Conservation (phyloP, 1,140 invertebrate species). For the Drosophila orosa region DNA sequence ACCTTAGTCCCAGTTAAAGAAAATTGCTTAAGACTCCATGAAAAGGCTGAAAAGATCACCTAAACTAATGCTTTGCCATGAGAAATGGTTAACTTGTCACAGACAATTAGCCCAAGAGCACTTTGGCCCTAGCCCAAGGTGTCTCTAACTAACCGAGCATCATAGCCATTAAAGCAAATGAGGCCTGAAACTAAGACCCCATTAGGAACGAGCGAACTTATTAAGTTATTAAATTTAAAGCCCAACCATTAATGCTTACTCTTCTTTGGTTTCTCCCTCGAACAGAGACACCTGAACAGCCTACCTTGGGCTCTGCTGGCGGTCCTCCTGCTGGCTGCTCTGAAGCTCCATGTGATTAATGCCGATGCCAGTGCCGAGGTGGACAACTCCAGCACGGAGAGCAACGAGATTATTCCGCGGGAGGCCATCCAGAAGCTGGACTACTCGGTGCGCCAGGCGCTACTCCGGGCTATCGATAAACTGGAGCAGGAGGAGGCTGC, state of each 20-base stretch:
- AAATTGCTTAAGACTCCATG: conserved; percentile 2
- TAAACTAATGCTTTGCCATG: conserved; percentile 4
- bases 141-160: conserved; percentile 33
- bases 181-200: conserved; percentile 52
- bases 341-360: conserved; percentile 56
- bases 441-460: conserved; percentile 88
- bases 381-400: conserved; percentile 83
- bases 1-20: background rate
- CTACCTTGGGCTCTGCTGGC: conserved; percentile 65
- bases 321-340: conserved; percentile 54
- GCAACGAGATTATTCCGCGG: conserved; percentile 84
- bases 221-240: conserved; percentile 60
- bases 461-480: conserved; percentile 89
- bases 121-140: conserved; percentile 18
- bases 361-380: conserved; percentile 58
- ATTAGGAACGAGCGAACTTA: conserved; percentile 33
- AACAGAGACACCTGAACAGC: conserved; percentile 65
- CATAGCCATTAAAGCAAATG: conserved; percentile 57
- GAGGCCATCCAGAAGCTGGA: conserved; percentile 87
- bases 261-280: conserved; percentile 2
- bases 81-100: conserved; percentile 35
- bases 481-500: conserved; percentile 86
- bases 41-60: background rate
- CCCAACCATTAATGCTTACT: conserved; percentile 32
- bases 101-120: conserved; percentile 26